A percentile compares a stretch with the other conserved stretches of the same genome.
phyloP scores from a whole-genome alignment of 2,113 vertebrate genomes.

The Nibea albiflora region DNA sequence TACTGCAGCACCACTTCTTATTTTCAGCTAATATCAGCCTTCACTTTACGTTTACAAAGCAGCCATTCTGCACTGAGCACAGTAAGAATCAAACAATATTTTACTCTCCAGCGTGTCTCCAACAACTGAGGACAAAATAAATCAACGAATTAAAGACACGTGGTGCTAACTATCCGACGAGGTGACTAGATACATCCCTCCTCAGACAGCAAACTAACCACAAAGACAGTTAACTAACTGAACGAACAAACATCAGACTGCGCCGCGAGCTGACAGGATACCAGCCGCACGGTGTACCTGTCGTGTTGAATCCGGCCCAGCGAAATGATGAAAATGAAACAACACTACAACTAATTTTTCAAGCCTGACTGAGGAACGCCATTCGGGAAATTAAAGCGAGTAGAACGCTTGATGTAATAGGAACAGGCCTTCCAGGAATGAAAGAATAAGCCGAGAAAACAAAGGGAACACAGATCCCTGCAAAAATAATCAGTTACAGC shows the following conservation, averaged over 20 bases:
- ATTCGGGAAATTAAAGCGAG: conserved; percentile 30
- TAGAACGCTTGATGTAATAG: conserved; percentile 16
- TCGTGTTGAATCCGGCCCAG: background rate
- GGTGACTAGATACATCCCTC: background rate
- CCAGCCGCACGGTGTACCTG: conserved; percentile 1
- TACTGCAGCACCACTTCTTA: background rate
- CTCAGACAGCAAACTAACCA: background rate
- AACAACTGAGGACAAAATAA: background rate
- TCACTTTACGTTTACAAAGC: background rate
- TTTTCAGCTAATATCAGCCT: background rate
- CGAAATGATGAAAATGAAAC: conserved; percentile 20
- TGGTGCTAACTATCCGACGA: background rate
- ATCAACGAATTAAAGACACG: background rate
- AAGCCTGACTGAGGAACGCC: conserved; percentile 33
- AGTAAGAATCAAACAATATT: background rate
- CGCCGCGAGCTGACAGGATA: background rate
- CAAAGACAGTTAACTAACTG: background rate
- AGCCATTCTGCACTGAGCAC: background rate
- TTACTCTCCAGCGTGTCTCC: background rate
- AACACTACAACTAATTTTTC: conserved; percentile 15
- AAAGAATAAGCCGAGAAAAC: background rate
- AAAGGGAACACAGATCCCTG: too few relatives aligned
- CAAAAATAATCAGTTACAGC: background rate
- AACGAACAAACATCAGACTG: background rate
- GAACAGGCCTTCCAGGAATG: conserved; percentile 4